Conservation (phyloP, 2,797 vertebrate genomes). For the Crocodylus rhombifer region DNA sequence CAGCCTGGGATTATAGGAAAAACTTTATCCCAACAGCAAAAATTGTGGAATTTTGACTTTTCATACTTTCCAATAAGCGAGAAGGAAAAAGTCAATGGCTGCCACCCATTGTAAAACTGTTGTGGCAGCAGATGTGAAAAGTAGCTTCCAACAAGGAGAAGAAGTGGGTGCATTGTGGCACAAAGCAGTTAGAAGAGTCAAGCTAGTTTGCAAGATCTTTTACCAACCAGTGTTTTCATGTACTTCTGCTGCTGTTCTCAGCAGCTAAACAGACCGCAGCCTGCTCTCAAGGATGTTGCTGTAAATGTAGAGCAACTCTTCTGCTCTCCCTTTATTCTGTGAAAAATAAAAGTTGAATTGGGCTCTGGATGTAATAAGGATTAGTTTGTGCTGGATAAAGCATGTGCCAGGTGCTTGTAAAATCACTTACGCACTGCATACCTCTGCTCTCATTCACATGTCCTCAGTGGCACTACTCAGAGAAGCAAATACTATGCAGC, state of each 20-base stretch:
- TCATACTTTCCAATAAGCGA: not conserved
- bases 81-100: not conserved
- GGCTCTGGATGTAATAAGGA: fast-evolving
- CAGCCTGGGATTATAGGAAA: not conserved
- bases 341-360: not conserved
- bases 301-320: fast-evolving
- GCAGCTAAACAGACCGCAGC: not conserved
- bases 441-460: not conserved
- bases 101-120: not conserved
- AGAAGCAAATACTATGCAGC: not conserved
- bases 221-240: not conserved
- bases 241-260: not conserved
- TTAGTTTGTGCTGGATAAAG: not conserved
- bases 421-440: not conserved
- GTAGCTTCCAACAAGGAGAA: not conserved
- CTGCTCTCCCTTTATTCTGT: fast-evolving
- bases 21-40: not conserved
- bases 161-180: not conserved
- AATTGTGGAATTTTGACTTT: not conserved
- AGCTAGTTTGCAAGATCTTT: not conserved
- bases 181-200: not conserved
- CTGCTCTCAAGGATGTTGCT: not conserved
- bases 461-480: not conserved
- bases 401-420: not conserved
- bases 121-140: not conserved